A percentile compares a stretch with the other conserved stretches of the same genome.
Conservation (phyloP, 2,888 invertebrate genomes). For the Lacanobia oleracea region DNA sequence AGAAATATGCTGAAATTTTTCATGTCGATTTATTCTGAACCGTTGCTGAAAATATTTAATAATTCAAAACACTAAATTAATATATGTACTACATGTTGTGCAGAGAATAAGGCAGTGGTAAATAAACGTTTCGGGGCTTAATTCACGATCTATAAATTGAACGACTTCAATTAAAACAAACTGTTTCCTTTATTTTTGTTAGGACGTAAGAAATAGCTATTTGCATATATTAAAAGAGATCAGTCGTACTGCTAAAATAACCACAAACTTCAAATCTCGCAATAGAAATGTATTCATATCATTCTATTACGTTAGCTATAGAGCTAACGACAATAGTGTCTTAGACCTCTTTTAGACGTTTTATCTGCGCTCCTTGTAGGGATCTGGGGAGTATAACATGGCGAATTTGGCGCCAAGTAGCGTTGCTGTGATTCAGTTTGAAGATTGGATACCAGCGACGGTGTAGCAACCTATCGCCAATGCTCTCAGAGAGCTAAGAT, state of each 20-base stretch:
- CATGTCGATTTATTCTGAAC: background rate
- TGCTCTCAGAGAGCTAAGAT: too few relatives aligned
- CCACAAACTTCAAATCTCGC: background rate
- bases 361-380: background rate
- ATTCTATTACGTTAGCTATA: slow-evolving; percentile 5
- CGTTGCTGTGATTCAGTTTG: background rate
- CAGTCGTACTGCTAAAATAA: background rate
- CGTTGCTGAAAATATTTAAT: background rate
- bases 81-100: background rate
- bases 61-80: background rate
- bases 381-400: background rate
- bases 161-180: background rate
- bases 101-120: background rate
- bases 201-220: background rate
- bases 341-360: background rate
- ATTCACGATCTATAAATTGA: background rate
- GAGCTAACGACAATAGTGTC: too few relatives aligned
- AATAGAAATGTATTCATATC: background rate
- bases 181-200: background rate
- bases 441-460: background rate
- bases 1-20: too few relatives aligned
- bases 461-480: too few relatives aligned
- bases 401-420: background rate
- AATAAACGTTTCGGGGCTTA: too few relatives aligned
- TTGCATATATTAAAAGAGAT: background rate